A percentile compares a stretch with the other conserved stretches of the same genome.
Evolutionary conservation across 2,888 invertebrate species (phyloP).

Genomic region (Trisateles emortualis): DNA sequence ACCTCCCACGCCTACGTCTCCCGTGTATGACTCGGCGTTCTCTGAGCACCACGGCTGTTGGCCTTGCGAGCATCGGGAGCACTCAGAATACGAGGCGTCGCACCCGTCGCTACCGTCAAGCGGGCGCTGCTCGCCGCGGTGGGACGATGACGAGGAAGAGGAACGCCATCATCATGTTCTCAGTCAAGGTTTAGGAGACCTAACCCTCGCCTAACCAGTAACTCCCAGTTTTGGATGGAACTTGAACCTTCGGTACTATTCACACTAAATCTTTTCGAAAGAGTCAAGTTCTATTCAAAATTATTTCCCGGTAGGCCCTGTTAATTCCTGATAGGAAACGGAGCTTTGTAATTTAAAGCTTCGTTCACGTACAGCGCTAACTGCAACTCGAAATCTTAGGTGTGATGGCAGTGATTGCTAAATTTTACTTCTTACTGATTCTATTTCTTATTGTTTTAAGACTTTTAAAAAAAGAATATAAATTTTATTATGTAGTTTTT

Average conservation of each 20-base stretch:
- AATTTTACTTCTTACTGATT: slow-evolving; percentile 14
- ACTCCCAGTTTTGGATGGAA: slow-evolving; percentile 48
- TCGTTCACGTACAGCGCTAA: slow-evolving; percentile 72
- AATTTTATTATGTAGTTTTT: slow-evolving; percentile 24
- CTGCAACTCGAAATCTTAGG: slow-evolving; percentile 51
- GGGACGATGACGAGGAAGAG: slow-evolving; percentile 81
- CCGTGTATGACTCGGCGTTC: slow-evolving; percentile 83
- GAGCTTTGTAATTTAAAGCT: slow-evolving; percentile 40
- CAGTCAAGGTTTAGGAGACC: slow-evolving; percentile 78
- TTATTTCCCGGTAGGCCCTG: slow-evolving; percentile 53
- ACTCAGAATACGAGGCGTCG: slow-evolving; percentile 71
- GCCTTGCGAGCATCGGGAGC: slow-evolving; percentile 80
- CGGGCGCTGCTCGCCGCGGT: slow-evolving; percentile 81
- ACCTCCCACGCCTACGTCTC: slow-evolving; percentile 81
- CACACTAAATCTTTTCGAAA: neutral
- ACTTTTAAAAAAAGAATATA: neutral
- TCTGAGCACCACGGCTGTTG: slow-evolving; percentile 83
- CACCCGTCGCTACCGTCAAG: slow-evolving; percentile 79
- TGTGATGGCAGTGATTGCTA: slow-evolving; percentile 81
- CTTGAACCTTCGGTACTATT: slow-evolving; percentile 36
- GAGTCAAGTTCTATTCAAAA: slow-evolving; percentile 74
- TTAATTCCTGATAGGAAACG: slow-evolving; percentile 52
- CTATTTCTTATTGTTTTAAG: neutral
- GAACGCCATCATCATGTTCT: slow-evolving; percentile 75
- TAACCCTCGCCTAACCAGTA: slow-evolving; percentile 49